Conservation (phyloP, 2,113 vertebrate genomes). For the Chamaea fasciata region DNA sequence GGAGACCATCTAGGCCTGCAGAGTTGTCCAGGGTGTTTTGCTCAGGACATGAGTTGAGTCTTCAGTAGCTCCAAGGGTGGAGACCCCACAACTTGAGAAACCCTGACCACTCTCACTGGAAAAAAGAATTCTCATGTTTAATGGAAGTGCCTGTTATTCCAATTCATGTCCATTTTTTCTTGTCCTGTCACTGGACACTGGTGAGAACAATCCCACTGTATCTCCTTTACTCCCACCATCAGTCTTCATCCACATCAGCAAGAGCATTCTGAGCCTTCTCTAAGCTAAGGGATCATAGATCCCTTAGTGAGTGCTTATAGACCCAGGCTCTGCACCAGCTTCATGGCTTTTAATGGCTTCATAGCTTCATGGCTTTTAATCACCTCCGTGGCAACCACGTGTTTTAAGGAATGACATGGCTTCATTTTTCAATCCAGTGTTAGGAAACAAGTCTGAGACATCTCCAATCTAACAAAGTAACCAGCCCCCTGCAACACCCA, state of each 20-base stretch:
- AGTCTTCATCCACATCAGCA: not conserved
- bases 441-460: not conserved
- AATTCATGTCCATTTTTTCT: not conserved
- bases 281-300: not conserved
- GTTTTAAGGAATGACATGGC: not conserved
- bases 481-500: not conserved
- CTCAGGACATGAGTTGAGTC: not conserved
- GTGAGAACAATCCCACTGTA: not conserved
- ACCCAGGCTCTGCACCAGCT: not conserved
- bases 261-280: not conserved
- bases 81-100: not conserved
- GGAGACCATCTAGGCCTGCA: not conserved
- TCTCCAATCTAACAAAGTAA: not conserved
- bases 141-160: not conserved
- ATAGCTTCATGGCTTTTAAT: not conserved
- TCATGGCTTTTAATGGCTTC: not conserved
- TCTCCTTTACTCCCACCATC: not conserved
- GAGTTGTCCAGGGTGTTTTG: not conserved
- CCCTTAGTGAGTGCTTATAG: too few relatives aligned
- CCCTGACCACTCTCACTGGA: too few relatives aligned
- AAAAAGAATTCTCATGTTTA: not conserved
- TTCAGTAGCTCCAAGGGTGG: not conserved
- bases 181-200: not conserved
- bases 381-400: not conserved
- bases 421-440: not conserved